A percentile compares a stretch with the other conserved stretches of the same genome.
Conservation (phyloP, 2,113 vertebrate species). For the Sporophila hypoxantha region DNA sequence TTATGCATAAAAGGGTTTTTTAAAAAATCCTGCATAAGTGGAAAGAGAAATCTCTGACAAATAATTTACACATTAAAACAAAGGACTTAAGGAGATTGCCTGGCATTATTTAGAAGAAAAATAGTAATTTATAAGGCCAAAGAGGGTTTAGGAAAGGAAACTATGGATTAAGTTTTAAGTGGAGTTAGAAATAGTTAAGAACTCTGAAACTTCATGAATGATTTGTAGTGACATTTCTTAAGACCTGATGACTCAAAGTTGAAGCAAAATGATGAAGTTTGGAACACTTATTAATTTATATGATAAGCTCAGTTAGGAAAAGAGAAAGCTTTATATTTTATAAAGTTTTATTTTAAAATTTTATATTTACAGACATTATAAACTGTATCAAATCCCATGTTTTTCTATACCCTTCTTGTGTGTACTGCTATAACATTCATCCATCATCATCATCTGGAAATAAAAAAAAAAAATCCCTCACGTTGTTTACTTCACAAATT, state of each 20-base stretch:
- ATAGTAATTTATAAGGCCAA: background rate
- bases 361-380: background rate
- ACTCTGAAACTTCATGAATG: background rate
- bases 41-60: background rate
- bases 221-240: background rate
- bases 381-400: background rate
- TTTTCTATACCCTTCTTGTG: background rate
- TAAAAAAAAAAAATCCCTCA: accelerated
- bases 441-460: background rate
- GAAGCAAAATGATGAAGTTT: background rate
- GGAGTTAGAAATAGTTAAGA: background rate
- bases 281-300: background rate
- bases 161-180: background rate
- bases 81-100: background rate
- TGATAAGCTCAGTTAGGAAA: background rate
- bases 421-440: background rate
- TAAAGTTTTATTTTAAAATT: background rate
- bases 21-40: background rate
- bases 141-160: background rate
- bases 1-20: background rate
- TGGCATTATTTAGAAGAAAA: background rate
- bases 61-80: conserved; percentile 4
- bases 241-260: background rate
- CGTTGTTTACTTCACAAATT: background rate
- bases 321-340: background rate